Percentiles rank a stretch among this genome's conserved stretches.
phyloP scores from a whole-genome alignment of 2,888 invertebrate species.

The Aricia artaxerxes region DNA sequence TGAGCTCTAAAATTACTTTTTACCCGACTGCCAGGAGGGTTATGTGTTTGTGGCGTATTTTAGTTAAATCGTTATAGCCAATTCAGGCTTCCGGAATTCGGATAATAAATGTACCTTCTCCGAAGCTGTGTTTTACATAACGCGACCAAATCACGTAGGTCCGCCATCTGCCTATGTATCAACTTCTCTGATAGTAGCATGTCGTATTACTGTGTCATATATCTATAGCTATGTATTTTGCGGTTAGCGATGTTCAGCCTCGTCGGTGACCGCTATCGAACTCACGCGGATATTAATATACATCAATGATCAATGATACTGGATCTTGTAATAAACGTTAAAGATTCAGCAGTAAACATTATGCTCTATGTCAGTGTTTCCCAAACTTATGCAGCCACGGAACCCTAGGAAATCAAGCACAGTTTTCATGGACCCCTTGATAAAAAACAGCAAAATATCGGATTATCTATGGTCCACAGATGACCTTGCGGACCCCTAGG shows the following conservation, averaged over 20 bases:
- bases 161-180: too few relatives aligned
- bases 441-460: too few relatives aligned
- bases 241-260: conserved; percentile 41
- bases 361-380: too few relatives aligned
- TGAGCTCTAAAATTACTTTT: neutral
- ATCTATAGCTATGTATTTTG: conserved; percentile 33
- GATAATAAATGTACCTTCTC: neutral
- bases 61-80: neutral
- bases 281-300: conserved; percentile 43
- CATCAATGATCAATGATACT: neutral
- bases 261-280: conserved; percentile 50
- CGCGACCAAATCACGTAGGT: too few relatives aligned
- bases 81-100: neutral
- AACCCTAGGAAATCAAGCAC: too few relatives aligned
- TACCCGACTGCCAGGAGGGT: too few relatives aligned
- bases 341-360: neutral
- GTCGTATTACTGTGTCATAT: neutral
- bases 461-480: too few relatives aligned
- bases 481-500: too few relatives aligned
- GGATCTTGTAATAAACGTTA: neutral
- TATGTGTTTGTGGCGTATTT: too few relatives aligned
- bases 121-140: neutral
- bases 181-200: neutral
- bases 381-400: too few relatives aligned
- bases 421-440: too few relatives aligned